Evolutionary conservation across 2,113 vertebrate species (phyloP).

Genomic region (Azemiops feae): DNA sequence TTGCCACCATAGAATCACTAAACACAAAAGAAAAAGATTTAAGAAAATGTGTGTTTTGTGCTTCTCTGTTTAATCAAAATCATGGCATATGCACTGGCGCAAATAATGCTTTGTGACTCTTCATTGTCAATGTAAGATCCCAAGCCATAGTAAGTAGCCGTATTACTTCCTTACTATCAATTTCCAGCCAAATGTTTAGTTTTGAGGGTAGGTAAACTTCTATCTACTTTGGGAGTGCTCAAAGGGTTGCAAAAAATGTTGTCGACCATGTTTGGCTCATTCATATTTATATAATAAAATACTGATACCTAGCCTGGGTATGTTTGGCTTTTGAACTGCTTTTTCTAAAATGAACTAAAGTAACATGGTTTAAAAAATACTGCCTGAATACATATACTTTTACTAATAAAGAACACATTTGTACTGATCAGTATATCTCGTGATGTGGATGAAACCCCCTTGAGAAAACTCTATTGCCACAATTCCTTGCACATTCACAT

Average conservation of each 20-base stretch:
- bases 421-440: background rate
- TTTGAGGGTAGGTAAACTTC: background rate
- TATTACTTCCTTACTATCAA: constrained; percentile 8
- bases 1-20: constrained; percentile 52
- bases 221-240: background rate
- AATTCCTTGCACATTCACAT: background rate
- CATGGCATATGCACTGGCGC: constrained; percentile 33
- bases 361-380: background rate
- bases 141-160: constrained; percentile 2
- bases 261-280: background rate
- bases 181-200: background rate
- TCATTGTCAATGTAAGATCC: background rate
- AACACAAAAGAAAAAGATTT: constrained; percentile 53
- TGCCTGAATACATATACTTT: background rate
- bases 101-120: constrained; percentile 36
- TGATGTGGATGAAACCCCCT: background rate
- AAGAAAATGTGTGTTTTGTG: constrained; percentile 32
- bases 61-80: constrained; percentile 25
- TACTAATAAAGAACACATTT: background rate
- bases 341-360: background rate
- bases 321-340: background rate
- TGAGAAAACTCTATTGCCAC: background rate
- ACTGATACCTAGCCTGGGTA: background rate
- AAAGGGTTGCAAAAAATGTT: background rate
- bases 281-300: background rate